Conservation (phyloP, 1,140 invertebrate genomes). For the Hyles euphorbiae region DNA sequence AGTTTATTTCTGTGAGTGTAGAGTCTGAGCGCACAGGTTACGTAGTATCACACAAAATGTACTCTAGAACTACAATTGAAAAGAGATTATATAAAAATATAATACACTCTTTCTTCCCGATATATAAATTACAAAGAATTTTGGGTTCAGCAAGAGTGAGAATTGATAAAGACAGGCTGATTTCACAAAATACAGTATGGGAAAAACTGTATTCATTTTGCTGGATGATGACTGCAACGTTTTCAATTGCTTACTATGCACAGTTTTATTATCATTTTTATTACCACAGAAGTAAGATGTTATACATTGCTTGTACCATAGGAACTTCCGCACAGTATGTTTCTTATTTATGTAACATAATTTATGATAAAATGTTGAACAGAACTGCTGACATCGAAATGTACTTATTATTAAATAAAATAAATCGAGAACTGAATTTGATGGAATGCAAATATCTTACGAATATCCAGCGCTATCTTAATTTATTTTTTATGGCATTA, state of each 20-base stretch:
- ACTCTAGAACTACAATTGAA: neutral
- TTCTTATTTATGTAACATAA: neutral
- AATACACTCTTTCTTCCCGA: constrained; percentile 5
- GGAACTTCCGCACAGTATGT: neutral
- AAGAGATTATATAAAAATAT: constrained; percentile 10
- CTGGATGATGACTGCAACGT: constrained; percentile 3
- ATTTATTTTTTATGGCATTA: constrained; percentile 4
- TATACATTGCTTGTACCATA: constrained; percentile 1
- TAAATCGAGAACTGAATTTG: constrained; percentile 6
- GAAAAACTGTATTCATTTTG: constrained; percentile 14
- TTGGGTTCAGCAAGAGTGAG: constrained; percentile 8
- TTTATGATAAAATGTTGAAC: constrained; percentile 2
- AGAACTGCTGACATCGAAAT: constrained; percentile 2
- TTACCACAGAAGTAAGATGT: constrained; percentile 1
- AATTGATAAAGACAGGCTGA: constrained; percentile 6
- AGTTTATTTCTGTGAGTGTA: no score
- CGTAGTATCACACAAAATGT: no score
- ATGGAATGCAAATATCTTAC: constrained; percentile 1
- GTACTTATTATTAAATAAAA: constrained; percentile 11
- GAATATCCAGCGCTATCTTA: neutral
- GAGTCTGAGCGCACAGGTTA: no score
- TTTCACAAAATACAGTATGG: neutral
- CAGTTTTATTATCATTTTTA: constrained; percentile 6
- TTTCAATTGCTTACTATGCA: constrained; percentile 3
- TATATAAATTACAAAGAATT: constrained; percentile 5